Percentiles rank a stretch among this genome's conserved stretches.
phyloP scores from a whole-genome alignment of 1,140 invertebrate genomes.

The Pseudomyrmex dendroicus region DNA sequence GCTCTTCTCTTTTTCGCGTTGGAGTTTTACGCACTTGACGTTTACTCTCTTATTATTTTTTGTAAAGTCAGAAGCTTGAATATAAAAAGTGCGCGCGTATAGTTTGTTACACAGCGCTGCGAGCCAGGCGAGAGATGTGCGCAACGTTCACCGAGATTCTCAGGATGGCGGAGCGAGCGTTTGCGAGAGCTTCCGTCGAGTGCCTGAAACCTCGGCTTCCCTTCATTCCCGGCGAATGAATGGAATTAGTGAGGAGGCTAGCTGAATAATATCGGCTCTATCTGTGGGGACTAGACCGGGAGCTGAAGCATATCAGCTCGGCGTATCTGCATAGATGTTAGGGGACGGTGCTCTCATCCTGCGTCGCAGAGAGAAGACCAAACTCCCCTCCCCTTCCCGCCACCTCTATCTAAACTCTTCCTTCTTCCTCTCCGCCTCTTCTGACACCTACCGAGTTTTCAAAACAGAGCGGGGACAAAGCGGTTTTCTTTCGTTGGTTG shows the following conservation, averaged over 20 bases:
- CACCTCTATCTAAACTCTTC: conserved; percentile 70
- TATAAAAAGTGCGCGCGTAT: not conserved
- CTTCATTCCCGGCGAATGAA: conserved; percentile 80
- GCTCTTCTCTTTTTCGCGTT: no score
- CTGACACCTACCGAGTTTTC: not conserved
- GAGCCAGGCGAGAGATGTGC: not conserved
- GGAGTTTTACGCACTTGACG: not conserved
- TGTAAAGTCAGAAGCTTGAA: no score
- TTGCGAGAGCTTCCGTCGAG: conserved; percentile 43
- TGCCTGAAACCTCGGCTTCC: conserved; percentile 56
- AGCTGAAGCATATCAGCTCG: conserved; percentile 83
- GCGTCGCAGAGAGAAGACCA: conserved; percentile 65
- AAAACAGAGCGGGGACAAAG: not conserved
- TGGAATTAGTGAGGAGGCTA: conserved; percentile 85
- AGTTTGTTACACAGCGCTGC: not conserved
- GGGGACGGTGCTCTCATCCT: conserved; percentile 66
- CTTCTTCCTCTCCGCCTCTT: not conserved
- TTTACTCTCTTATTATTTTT: no score
- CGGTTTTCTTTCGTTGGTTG: not conserved
- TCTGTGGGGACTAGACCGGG: conserved; percentile 82
- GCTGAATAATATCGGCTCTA: conserved; percentile 85
- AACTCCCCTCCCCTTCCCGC: conserved; percentile 45
- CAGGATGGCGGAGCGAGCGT: conserved; percentile 42
- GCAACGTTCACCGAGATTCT: conserved; percentile 43
- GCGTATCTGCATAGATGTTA: conserved; percentile 84